Evolutionary conservation across 2,113 vertebrate species (phyloP), one percentile per base, ranked within the genome.

Genomic region (Anguilla rostrata): DNA sequence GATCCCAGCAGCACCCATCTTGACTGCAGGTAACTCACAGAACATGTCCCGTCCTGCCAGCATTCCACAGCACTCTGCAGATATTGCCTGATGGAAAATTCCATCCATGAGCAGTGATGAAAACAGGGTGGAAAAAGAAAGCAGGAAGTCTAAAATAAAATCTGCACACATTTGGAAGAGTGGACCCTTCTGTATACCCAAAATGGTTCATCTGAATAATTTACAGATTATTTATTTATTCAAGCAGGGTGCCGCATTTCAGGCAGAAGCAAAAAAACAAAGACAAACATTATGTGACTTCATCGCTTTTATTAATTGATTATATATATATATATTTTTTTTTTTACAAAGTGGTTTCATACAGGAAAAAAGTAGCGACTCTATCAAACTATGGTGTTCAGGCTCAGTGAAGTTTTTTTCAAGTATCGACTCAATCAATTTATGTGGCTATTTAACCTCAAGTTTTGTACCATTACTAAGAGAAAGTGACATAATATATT

Each of bases 1-100:
- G 71, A 75, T 75, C 26, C n/a, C 71, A 75, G 71, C 1, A 34
- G n/a, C 26, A 75, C 34, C 79, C 34, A 29, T 82, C 81, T 83
- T 89, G 82, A 87, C 71, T 53, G 81, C 82, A 86, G 4, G 34
- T 29, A 87, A 85, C 88, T 84, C 12, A 39, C 7, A 29, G 80
- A 87, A 91, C 94, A 87, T 88, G 95, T 90, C 91, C 85, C n/a
- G 56, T 92, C 95, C 90, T 94, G 95, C 92, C 91, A 16, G 85
- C 93, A 95, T 96, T 94, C 94, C 94, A 86, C 84, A 86, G 87
- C 78, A 88, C 66, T 66, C 86, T 80, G 89, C 87, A 85, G 86
- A 86, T 40, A 90, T 89, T 86, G 81, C 90, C 81, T 86, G 87
- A 85, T 92, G 91, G 92, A 94, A 95, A 93, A 94, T 94, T 95